phyloP scores from a whole-genome alignment of 2,888 invertebrate genomes.

The Idaea biselata region DNA sequence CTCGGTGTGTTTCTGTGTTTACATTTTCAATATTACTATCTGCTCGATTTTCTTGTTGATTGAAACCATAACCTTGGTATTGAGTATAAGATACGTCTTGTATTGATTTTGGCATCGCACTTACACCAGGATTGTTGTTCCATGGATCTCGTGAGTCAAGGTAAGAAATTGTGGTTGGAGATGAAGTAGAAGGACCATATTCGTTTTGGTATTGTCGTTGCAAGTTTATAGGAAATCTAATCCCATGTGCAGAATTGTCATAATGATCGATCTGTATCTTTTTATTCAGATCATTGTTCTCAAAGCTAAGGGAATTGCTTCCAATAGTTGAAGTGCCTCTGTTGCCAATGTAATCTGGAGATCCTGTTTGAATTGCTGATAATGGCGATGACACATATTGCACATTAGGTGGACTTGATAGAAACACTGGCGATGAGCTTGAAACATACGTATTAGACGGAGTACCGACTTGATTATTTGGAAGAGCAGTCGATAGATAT shows the following conservation, averaged over 20 bases:
- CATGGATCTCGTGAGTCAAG: constrained; percentile 57
- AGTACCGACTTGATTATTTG: constrained; percentile 59
- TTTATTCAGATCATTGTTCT: constrained; percentile 52
- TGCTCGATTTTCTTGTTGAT: constrained; percentile 48
- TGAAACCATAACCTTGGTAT: constrained; percentile 53
- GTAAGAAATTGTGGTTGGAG: constrained; percentile 54
- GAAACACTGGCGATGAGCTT: constrained; percentile 62
- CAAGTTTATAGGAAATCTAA: constrained; percentile 55
- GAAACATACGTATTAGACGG: constrained; percentile 63
- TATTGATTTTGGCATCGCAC: constrained; percentile 54
- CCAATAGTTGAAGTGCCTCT: constrained; percentile 53
- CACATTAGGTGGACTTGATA: constrained; percentile 64
- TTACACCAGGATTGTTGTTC: constrained; percentile 47
- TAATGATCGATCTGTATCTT: constrained; percentile 70
- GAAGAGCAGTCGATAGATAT: constrained; percentile 58
- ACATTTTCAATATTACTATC: constrained; percentile 43
- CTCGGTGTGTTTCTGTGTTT: constrained; percentile 61
- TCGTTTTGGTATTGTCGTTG: constrained; percentile 63
- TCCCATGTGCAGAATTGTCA: constrained; percentile 66
- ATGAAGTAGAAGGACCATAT: constrained; percentile 54
- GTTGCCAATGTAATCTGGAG: constrained; percentile 55
- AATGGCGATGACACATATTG: constrained; percentile 69
- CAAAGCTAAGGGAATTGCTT: constrained; percentile 49
- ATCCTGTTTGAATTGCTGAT: constrained; percentile 57
- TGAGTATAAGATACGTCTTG: constrained; percentile 54